Percentiles rank a stretch among this genome's conserved stretches.
phyloP scores from a whole-genome alignment of 1,140 invertebrate species.

The Diabrotica virgifera region DNA sequence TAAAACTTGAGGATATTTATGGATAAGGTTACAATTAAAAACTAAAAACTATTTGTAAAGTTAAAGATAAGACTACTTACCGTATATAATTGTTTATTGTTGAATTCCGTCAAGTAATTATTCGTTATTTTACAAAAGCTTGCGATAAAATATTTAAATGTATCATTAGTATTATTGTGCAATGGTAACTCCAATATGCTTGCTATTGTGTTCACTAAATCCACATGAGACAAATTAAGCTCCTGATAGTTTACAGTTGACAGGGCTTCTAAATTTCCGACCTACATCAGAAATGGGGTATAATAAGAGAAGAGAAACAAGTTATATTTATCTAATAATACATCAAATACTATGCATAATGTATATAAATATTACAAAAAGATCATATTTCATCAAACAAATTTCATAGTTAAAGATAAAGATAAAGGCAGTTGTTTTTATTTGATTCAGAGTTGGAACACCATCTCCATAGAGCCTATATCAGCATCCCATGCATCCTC shows the following conservation, averaged over 20 bases:
- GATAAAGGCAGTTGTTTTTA: no score
- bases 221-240: conserved; percentile 15
- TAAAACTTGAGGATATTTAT: no score
- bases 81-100: conserved; percentile 16
- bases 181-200: conserved; percentile 21
- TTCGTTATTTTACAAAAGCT: conserved; percentile 23
- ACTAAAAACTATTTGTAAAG: background rate
- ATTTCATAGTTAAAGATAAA: no score
- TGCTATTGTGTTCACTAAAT: conserved; percentile 13
- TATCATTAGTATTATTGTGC: conserved; percentile 5
- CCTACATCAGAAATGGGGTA: conserved; percentile 14
- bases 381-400: no score
- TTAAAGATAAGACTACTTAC: conserved; percentile 7
- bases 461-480: no score
- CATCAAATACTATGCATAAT: no score
- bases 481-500: no score
- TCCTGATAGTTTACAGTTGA: conserved; percentile 18
- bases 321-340: no score
- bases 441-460: no score
- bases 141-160: conserved; percentile 19
- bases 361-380: no score
- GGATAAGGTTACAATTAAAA: background rate
- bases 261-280: conserved; percentile 20
- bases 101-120: conserved; percentile 16
- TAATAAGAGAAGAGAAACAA: no score